Base-by-base conservation (phyloP, 2,113 vertebrate genomes). In the Chascanopsetta lugubris region DNA sequence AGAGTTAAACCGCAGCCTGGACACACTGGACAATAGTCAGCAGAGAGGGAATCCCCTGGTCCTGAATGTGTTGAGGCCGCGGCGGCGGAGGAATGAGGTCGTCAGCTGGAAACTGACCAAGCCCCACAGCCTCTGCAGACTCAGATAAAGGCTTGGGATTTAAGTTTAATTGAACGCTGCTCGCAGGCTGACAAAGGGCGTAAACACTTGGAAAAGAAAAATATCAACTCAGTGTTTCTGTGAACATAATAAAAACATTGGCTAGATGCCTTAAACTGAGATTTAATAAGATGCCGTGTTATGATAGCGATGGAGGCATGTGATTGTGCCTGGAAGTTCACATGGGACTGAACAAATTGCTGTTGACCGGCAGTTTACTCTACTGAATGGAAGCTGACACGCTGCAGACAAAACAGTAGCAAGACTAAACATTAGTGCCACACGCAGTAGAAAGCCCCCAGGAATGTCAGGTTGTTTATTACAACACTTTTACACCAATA, bases 1-100 rank as follows among this genome's bases (percentile, higher is more conserved):
- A 32, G 56, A 65, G 51, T 77, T 75, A 65, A 85, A 73, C 57
- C 72, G 11, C 51, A 51, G 76, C 13, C 61, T 67, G 29, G 29
- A 30, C 29, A 32, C 34, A 45, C 40, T 55, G 73, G 73, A 75
- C 79, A 73, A 61, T 59, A 69, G 73, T 46, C 40, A 57, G 63
- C 66, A 68, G 40, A 75, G 84, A 77, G 84, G 85, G 77, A 85
- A 75, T 85, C 74, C 85, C 80, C 84, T 77, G 46, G 61, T 73
- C 43, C 22, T 50, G 36, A 69, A 72, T 61, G 46, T 68, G 80
- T 18, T 27, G 69, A 72, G 56, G 61, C 80, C n/a, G n/a, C n/a
- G 78, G 76, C 48, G 32, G 63, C 3, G n/a, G 58, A 46, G 79
- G 81, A 83, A 85, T 85, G 72, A 30, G 57, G 34, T 46, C 4